A percentile compares a stretch with the other conserved stretches of the same genome.
Evolutionary conservation across 2,797 vertebrate genomes (phyloP).

Genomic region (Sarcoramphus papa): DNA sequence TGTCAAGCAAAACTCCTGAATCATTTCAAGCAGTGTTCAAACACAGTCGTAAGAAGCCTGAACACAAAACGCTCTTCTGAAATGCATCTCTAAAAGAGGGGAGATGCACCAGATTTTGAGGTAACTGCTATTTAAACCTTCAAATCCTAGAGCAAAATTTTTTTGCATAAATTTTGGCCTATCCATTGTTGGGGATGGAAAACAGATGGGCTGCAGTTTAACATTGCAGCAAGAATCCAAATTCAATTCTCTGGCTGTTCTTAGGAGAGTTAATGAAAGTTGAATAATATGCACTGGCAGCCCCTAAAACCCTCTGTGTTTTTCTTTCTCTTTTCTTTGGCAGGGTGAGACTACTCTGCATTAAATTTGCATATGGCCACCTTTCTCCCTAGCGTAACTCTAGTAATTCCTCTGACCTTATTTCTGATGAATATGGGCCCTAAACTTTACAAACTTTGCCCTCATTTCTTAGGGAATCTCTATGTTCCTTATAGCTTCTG

Average conservation of each 20-base stretch:
- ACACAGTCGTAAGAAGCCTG: not conserved
- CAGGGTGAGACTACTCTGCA: not conserved
- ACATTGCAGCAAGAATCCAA: constrained; percentile 58
- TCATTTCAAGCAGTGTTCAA: constrained; percentile 14
- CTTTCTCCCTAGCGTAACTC: not conserved
- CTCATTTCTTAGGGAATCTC: not conserved
- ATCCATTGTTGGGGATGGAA: constrained; percentile 1
- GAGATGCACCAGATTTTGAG: not conserved
- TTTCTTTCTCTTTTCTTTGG: constrained; percentile 12
- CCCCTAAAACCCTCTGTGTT: not conserved
- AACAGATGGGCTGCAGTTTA: constrained; percentile 68
- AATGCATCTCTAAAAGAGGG: not conserved
- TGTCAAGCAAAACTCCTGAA: constrained; percentile 17
- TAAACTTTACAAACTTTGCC: not conserved
- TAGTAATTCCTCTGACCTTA: not conserved
- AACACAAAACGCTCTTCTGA: not conserved
- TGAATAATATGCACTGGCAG: constrained; percentile 58
- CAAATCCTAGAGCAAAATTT: not conserved
- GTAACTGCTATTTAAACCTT: not conserved
- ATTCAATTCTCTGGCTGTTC: constrained; percentile 58
- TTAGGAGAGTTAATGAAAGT: constrained; percentile 68
- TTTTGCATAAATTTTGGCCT: not conserved
- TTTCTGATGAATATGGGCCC: not conserved
- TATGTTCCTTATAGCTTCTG: not conserved
- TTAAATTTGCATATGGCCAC: constrained; percentile 8